These are phyloP conservation scores for Epicampocera succincta DNA, from an alignment of 2,888 invertebrate species.

Conservation along the genomic window DNA sequence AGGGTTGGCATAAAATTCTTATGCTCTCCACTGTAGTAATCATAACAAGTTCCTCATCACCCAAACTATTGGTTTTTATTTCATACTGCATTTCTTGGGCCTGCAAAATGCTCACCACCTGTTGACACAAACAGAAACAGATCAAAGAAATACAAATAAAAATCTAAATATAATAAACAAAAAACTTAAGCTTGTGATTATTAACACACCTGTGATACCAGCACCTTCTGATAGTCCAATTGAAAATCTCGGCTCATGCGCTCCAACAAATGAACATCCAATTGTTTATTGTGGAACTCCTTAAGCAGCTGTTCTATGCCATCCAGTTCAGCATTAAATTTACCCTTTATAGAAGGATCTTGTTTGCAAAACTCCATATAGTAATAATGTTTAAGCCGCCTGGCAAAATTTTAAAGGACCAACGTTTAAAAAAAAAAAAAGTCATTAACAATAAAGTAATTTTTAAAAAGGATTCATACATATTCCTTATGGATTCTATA, in stretches of 20 bases:
- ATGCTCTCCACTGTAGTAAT: constrained; percentile 77
- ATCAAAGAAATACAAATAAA: too few relatives aligned
- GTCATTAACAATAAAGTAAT: not conserved
- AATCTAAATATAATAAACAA: not conserved
- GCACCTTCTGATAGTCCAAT: constrained; percentile 80
- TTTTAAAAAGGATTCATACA: constrained; percentile 71
- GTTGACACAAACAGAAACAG: not conserved
- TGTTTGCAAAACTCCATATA: constrained; percentile 80
- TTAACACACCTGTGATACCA: constrained; percentile 77
- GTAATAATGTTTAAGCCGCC: constrained; percentile 80
- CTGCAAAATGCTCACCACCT: constrained; percentile 78
- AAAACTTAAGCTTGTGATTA: not conserved
- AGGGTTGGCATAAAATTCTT: constrained; percentile 77
- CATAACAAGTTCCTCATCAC: constrained; percentile 79
- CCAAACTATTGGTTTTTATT: constrained; percentile 78
- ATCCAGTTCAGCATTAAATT: constrained; percentile 78
- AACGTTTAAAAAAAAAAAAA: not conserved
- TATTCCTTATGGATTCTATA: constrained; percentile 75
- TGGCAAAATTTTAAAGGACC: constrained; percentile 59
- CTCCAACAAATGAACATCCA: constrained; percentile 78
- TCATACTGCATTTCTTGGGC: constrained; percentile 79
- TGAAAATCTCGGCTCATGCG: constrained; percentile 80
- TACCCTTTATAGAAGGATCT: constrained; percentile 77
- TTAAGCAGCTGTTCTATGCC: constrained; percentile 78
- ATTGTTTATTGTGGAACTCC: constrained; percentile 78